Evolutionary conservation across 2,888 invertebrate species (phyloP), one percentile per base, ranked within the genome.

Genomic region (Drosophila lutescens): DNA sequence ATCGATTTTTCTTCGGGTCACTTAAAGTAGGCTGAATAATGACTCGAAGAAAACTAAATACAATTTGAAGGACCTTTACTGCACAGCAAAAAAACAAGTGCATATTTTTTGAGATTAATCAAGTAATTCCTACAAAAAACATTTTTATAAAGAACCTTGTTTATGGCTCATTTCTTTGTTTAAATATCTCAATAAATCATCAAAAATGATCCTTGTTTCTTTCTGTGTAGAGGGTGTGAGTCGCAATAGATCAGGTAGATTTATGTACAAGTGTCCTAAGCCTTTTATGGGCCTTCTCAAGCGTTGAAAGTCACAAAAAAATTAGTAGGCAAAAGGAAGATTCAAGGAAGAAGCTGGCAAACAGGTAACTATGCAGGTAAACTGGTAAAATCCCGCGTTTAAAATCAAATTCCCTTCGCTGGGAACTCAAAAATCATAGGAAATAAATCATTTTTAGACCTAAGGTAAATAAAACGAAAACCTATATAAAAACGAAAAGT

Each of bases 231-330:
- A 51, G 69, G 76, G 78, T 63, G 79, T 66, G 79, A 74, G 66
- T 60, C 56, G 53, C 56, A 44, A 49, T 23, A 32, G 55, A 50
- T 47, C 76, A 73, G 80, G 76, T 73, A 70, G 41, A 32, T 51
- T 20, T 36, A 20, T 12, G 46, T 23, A n/a, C 50, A 43, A 56
- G 50, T 68, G 40, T 70, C 63, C 68, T 86, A 86, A 85, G 80
- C 71, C 78, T 55, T 80, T 80, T 80, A 75, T 73, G 74, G 30
- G 36, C 36, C 59, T 59, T 43, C 26, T 49, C 61, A 62, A 69
- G 84, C 86, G 83, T 84, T 80, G 83, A 83, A 84, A 84, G 83
- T 84, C 83, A 84, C 83, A 80, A 74, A 36, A 61, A 61, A 26
- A 26, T 47, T 41, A 54, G 46, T 49, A 49, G 41, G 53, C 53